Base-by-base conservation (phyloP, 1,140 invertebrate genomes). In the Formica selysi region DNA sequence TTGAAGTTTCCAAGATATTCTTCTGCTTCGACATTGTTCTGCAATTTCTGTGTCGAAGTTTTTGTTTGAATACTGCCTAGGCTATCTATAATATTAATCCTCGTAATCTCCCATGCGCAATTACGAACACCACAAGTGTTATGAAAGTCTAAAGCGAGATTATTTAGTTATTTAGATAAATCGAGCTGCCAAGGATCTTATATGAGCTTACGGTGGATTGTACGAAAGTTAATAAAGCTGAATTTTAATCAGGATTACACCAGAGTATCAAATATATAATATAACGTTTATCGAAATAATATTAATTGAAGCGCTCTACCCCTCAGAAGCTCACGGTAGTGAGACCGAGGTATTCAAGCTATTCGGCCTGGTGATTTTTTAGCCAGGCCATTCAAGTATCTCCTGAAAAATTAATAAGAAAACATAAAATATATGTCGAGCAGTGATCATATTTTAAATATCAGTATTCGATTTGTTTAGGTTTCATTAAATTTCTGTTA, bases 71-170 rank as follows among this genome's bases (percentile, higher is more conserved):
- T 59, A 38, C 36, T 11, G 22, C 41, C 59, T 10, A 38, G n/a
- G 29, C 16, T 62, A 44, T 7, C 32, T 73, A 26, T 22, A 62
- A 76, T 62, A 76, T 76, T 44, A 64, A 64, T 76, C 26, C 10
- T 44, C 7, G 26, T 41, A 76, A 64, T 76, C 19, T 76, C 32
- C 22, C 19, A 13, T 3, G 7, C 6, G 4, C 10, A 62, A 10
- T 65, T 48, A 65, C 4, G 16, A 76, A n/a, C n/a, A n/a, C n/a
- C 54, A 59, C 54, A 59, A 76, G n/a, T 61, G 16, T 59, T 59
- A 74, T 32, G n/a, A 10, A 19, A 65, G 19, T 11, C 64, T 19
- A 44, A 78, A 78, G 11, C 5, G 2, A 44, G 26, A 65, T 78
- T 44, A 65, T 44, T 26, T 65, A 76, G 62, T 48, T 65, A 36